These are phyloP conservation scores for Caenorhabditis imperialis DNA, from an alignment of 2,888 invertebrate genomes.

Conservation along the genomic window DNA sequence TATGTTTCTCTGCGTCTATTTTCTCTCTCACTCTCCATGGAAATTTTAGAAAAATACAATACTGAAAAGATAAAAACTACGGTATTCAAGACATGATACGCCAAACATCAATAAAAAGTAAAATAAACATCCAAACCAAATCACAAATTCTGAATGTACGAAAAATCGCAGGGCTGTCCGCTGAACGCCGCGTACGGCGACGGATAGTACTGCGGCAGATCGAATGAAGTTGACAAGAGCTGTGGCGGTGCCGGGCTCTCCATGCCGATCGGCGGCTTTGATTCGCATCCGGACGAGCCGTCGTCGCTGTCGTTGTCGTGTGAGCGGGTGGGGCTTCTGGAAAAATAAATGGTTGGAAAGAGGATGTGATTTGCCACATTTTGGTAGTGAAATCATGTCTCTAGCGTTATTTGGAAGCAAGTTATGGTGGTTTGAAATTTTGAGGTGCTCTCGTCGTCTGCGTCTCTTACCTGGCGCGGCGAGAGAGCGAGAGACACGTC, in stretches of 20 bases:
- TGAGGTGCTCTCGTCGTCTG: constrained; percentile 34
- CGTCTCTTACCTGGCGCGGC: no score
- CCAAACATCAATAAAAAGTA: no score
- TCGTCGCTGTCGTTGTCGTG: constrained; percentile 66
- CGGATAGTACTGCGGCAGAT: constrained; percentile 25
- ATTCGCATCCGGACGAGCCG: constrained; percentile 65
- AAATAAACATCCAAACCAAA: neutral
- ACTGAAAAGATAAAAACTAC: no score
- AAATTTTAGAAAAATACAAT: no score
- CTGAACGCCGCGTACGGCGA: constrained; percentile 43
- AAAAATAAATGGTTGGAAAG: constrained; percentile 10
- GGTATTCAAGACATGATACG: no score
- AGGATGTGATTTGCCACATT: no score
- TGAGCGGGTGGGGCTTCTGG: constrained; percentile 45
- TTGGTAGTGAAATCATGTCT: no score
- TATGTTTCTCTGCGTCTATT: no score
- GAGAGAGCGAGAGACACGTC: no score
- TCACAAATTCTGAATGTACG: constrained; percentile 54
- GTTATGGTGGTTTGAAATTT: constrained; percentile 3
- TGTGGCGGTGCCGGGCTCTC: constrained; percentile 40
- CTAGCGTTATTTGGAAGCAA: no score
- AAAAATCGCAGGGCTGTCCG: constrained; percentile 39
- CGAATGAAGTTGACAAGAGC: constrained; percentile 33
- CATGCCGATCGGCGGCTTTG: constrained; percentile 42
- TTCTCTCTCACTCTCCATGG: no score